Percentiles rank a stretch among this genome's conserved stretches.
Conservation (phyloP, 2,797 vertebrate genomes). For the Anguilla pacifica region DNA sequence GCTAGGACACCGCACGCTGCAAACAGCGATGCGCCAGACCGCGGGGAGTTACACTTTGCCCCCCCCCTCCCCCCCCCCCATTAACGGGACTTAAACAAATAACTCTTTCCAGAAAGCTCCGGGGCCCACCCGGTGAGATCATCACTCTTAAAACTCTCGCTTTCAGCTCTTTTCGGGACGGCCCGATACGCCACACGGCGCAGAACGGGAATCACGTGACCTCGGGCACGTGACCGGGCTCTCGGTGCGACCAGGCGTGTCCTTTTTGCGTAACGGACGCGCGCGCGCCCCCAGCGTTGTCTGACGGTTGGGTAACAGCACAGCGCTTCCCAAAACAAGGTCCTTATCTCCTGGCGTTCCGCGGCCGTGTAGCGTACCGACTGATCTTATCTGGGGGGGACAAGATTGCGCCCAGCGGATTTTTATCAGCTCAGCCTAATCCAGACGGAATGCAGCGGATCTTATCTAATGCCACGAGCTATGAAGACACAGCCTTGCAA, state of each 20-base stretch:
- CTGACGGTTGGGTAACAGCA: neutral
- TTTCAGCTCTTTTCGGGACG: neutral
- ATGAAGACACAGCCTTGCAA: neutral
- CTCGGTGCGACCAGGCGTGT: neutral
- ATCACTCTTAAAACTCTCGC: neutral
- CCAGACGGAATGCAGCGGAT: neutral
- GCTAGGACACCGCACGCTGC: constrained; percentile 50
- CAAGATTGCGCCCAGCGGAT: neutral
- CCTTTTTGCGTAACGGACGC: neutral
- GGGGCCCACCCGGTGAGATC: neutral
- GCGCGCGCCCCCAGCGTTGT: neutral
- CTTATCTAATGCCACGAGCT: neutral
- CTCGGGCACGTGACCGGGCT: neutral
- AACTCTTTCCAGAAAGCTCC: neutral
- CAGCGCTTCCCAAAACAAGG: neutral
- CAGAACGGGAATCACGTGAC: neutral
- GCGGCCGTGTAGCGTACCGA: neutral
- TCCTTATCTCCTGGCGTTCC: neutral
- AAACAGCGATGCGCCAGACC: constrained; percentile 35
- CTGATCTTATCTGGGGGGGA: neutral
- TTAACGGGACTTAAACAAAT: neutral
- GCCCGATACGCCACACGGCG: neutral
- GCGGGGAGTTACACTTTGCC: neutral
- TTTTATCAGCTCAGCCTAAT: neutral
- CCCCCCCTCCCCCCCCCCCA: neutral